These are phyloP conservation scores for Lagodon rhomboides DNA, from an alignment of 2,797 vertebrate genomes.

Conservation along the genomic window DNA sequence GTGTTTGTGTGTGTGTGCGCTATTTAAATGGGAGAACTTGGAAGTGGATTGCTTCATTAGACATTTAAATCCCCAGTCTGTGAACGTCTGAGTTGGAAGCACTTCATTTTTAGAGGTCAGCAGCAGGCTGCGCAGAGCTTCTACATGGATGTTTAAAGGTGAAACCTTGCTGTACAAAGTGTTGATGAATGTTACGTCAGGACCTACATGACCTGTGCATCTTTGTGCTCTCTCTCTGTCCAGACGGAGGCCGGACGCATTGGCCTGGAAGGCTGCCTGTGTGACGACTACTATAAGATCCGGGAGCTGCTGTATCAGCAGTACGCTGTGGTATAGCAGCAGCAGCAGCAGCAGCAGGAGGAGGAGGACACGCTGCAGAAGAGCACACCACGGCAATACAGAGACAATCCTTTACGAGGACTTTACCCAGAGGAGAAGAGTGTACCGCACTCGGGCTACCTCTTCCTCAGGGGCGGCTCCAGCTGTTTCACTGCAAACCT, in stretches of 20 bases:
- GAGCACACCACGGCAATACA: conserved; percentile 44
- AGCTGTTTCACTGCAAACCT: conserved; percentile 57
- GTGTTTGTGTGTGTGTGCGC: background rate
- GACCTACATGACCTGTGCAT: conserved; percentile 49
- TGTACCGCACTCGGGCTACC: conserved; percentile 22
- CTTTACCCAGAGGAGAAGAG: conserved; percentile 57
- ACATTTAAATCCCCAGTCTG: conserved; percentile 32
- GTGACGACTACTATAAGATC: conserved; percentile 99
- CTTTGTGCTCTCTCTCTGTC: conserved; percentile 64
- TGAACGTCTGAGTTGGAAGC: conserved; percentile 4
- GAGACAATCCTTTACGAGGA: conserved; percentile 70
- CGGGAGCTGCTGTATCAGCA: conserved; percentile 98
- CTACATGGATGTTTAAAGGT: conserved; percentile 6
- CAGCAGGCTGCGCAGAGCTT: background rate
- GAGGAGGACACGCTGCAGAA: conserved; percentile 41
- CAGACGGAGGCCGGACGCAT: conserved; percentile 99
- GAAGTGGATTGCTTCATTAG: conserved; percentile 49
- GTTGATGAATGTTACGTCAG: conserved; percentile 14
- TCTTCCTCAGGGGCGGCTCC: conserved; percentile 49
- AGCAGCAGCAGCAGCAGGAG: conserved; percentile 34
- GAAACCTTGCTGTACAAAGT: conserved; percentile 12
- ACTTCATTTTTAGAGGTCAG: conserved; percentile 21
- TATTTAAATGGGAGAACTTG: conserved; percentile 33
- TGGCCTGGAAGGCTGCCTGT: conserved; percentile 97
- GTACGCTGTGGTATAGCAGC: conserved; percentile 94